phyloP scores from a whole-genome alignment of 2,888 invertebrate species.

The Acleris cristana region DNA sequence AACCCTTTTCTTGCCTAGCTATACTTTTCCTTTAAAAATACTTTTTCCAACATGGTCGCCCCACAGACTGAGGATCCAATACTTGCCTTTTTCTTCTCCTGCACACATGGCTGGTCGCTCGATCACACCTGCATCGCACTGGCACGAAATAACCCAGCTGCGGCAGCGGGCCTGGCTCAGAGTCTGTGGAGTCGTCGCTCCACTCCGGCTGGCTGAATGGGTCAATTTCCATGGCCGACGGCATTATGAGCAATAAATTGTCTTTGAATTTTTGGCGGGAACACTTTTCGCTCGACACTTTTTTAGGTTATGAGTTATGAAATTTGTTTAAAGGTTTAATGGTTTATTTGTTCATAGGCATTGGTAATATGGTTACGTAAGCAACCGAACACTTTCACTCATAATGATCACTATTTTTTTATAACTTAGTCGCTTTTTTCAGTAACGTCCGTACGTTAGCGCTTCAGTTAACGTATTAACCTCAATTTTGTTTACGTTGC shows the following conservation, averaged over 20 bases:
- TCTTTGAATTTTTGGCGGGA: slow-evolving; percentile 15
- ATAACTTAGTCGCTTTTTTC: background rate
- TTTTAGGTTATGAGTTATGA: background rate
- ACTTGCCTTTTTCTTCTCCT: slow-evolving; percentile 77
- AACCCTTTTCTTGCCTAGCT: no score
- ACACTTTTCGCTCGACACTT: slow-evolving; percentile 19
- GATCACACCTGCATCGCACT: slow-evolving; percentile 75
- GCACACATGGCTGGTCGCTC: slow-evolving; percentile 71
- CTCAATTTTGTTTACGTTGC: slow-evolving; percentile 47
- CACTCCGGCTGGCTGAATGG: slow-evolving; percentile 78
- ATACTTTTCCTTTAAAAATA: no score
- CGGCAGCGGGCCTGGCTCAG: slow-evolving; percentile 73
- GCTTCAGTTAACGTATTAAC: slow-evolving; percentile 51
- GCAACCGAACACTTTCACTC: slow-evolving; percentile 24
- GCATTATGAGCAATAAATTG: slow-evolving; percentile 54
- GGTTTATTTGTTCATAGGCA: background rate
- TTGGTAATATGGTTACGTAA: background rate
- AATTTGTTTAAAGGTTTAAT: background rate
- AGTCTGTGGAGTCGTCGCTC: slow-evolving; percentile 78
- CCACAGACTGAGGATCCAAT: background rate
- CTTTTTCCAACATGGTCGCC: no score
- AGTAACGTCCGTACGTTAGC: slow-evolving; percentile 44
- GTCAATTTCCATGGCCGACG: slow-evolving; percentile 67
- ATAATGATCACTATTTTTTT: slow-evolving; percentile 5
- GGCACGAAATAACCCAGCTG: slow-evolving; percentile 86